Evolutionary conservation across 2,113 vertebrate genomes (phyloP).

Genomic region (Notothenia coriiceps): DNA sequence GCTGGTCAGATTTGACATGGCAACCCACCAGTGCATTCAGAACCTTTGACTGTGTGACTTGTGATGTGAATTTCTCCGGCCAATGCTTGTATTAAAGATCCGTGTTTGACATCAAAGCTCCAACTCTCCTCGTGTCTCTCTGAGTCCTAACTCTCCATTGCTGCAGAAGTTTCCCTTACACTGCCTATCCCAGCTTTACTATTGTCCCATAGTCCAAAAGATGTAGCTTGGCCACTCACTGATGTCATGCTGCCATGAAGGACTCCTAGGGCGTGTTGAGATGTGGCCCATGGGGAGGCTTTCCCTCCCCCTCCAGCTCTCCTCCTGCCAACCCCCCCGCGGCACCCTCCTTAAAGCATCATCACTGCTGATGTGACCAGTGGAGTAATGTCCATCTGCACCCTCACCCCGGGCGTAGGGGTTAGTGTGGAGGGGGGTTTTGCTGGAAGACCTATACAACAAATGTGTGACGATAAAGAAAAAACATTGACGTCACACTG

Average conservation of each 20-base stretch:
- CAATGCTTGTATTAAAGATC: too few species aligned
- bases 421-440: conserved; percentile 62
- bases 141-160: too few species aligned
- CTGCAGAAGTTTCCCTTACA: too few species aligned
- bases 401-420: conserved; percentile 64
- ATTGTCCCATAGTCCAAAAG: neutral
- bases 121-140: too few species aligned
- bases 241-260: conserved; percentile 48
- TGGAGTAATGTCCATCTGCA: conserved; percentile 6
- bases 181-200: too few species aligned
- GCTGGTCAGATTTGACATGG: too few species aligned
- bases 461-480: neutral
- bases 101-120: too few species aligned
- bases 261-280: conserved; percentile 27
- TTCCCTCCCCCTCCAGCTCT: conserved; percentile 63
- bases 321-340: conserved; percentile 54
- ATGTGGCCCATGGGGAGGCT: conserved; percentile 69
- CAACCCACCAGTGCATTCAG: too few species aligned
- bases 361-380: conserved; percentile 3
- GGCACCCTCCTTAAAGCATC: conserved; percentile 20
- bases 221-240: conserved; percentile 43
- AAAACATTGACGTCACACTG: neutral
- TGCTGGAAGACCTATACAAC: conserved; percentile 56
- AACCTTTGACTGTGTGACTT: too few species aligned
- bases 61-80: too few species aligned